A percentile compares a stretch with the other conserved stretches of the same genome.
phyloP scores from a whole-genome alignment of 1,140 invertebrate genomes.

The Drosophila mojavensis region DNA sequence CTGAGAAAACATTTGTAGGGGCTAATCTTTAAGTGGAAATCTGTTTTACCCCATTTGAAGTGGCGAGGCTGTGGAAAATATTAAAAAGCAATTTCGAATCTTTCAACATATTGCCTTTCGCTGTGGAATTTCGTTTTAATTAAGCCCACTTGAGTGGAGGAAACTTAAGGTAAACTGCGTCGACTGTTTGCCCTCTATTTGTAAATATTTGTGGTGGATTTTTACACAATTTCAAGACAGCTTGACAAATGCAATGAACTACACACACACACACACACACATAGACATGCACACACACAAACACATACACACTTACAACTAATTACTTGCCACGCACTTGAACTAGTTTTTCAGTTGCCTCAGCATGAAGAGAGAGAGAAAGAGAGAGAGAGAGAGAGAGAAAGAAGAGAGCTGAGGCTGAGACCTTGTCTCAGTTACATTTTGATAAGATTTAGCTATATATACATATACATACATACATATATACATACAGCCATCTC shows the following conservation, averaged over 20 bases:
- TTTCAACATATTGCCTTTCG: slow-evolving; percentile 30
- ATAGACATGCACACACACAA: slow-evolving; percentile 16
- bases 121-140: slow-evolving; percentile 57
- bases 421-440: slow-evolving; percentile 52
- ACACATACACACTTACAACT: slow-evolving; percentile 35
- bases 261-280: too few species aligned
- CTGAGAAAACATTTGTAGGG: background rate
- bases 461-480: slow-evolving; percentile 5
- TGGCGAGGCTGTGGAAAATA: slow-evolving; percentile 60
- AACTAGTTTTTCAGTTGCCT: slow-evolving; percentile 61
- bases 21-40: slow-evolving; percentile 67
- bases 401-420: too few species aligned
- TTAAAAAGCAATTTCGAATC: slow-evolving; percentile 72
- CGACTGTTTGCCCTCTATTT: slow-evolving; percentile 35
- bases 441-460: slow-evolving; percentile 6
- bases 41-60: slow-evolving; percentile 34
- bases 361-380: slow-evolving; percentile 3
- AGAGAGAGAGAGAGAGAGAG: too few species aligned
- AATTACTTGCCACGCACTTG: slow-evolving; percentile 75
- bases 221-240: slow-evolving; percentile 25
- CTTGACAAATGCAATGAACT: slow-evolving; percentile 41
- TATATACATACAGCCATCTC: too few species aligned
- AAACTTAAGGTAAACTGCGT: slow-evolving; percentile 48
- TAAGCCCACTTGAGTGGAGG: slow-evolving; percentile 60
- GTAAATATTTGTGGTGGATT: slow-evolving; percentile 64